These are phyloP conservation scores for Neoarius graeffei DNA, from an alignment of 2,113 vertebrate genomes.

Conservation along the genomic window DNA sequence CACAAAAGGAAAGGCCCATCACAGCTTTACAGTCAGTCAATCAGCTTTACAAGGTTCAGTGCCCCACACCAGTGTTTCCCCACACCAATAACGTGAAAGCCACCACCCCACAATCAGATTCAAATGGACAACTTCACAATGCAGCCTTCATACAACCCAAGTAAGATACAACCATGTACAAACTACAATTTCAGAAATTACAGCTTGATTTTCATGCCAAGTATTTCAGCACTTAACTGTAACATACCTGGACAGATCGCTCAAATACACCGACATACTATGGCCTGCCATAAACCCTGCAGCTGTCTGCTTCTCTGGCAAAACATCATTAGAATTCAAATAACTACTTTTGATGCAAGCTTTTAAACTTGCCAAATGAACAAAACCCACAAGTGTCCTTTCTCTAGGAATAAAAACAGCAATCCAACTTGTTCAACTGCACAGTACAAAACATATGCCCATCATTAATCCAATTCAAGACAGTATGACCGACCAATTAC, in stretches of 20 bases:
- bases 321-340: not conserved
- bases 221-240: not conserved
- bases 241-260: too few relatives aligned
- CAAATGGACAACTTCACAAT: not conserved
- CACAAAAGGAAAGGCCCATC: conserved; percentile 8
- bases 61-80: not conserved
- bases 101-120: not conserved
- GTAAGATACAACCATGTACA: not conserved
- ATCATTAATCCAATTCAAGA: conserved; percentile 58
- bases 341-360: not conserved
- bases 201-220: not conserved
- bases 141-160: not conserved
- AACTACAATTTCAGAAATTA: not conserved
- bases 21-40: not conserved
- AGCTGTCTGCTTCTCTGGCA: not conserved
- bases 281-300: not conserved
- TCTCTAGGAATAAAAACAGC: not conserved
- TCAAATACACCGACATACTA: not conserved
- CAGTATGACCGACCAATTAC: not conserved
- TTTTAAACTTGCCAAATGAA: not conserved
- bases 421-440: not conserved
- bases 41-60: not conserved
- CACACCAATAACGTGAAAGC: conserved; percentile 2
- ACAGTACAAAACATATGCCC: conserved; percentile 71
- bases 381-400: not conserved